These are phyloP conservation scores for Molanna angustata DNA, from an alignment of 2,888 invertebrate species.

Conservation along the genomic window DNA sequence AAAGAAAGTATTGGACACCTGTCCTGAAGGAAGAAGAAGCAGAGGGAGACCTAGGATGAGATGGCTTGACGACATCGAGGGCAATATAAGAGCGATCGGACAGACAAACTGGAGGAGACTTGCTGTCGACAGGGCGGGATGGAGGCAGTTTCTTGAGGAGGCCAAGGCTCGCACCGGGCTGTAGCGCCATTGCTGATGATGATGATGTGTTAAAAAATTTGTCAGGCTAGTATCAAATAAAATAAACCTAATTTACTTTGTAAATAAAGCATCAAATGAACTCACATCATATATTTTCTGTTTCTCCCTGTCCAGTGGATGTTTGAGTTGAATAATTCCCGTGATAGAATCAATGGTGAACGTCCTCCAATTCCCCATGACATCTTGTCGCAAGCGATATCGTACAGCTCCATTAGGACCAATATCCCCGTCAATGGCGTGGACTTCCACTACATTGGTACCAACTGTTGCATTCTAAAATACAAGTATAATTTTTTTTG, in stretches of 20 bases:
- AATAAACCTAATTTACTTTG: neutral
- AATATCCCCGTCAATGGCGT: conserved; percentile 84
- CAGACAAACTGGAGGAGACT: too few species aligned
- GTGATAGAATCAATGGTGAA: conserved; percentile 78
- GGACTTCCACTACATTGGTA: conserved; percentile 72
- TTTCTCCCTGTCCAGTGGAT: conserved; percentile 74
- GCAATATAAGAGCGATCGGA: too few species aligned
- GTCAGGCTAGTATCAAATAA: too few species aligned
- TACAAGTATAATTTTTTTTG: conserved; percentile 6
- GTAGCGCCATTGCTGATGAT: too few species aligned
- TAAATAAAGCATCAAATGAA: conserved; percentile 2
- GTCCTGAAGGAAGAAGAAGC: too few species aligned
- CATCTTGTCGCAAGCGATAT: conserved; percentile 78
- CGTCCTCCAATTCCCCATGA: conserved; percentile 75
- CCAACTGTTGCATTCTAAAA: conserved; percentile 82
- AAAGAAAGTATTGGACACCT: too few species aligned
- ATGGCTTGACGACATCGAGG: too few species aligned
- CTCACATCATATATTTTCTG: conserved; percentile 85
- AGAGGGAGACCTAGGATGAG: too few species aligned
- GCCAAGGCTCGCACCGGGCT: too few species aligned
- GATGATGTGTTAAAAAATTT: too few species aligned
- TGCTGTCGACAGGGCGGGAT: too few species aligned
- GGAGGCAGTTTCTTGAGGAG: too few species aligned
- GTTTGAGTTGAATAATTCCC: conserved; percentile 71
- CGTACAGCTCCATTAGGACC: conserved; percentile 88